Conservation (phyloP, 2,888 invertebrate genomes). For the Tanypteryx hageni region DNA sequence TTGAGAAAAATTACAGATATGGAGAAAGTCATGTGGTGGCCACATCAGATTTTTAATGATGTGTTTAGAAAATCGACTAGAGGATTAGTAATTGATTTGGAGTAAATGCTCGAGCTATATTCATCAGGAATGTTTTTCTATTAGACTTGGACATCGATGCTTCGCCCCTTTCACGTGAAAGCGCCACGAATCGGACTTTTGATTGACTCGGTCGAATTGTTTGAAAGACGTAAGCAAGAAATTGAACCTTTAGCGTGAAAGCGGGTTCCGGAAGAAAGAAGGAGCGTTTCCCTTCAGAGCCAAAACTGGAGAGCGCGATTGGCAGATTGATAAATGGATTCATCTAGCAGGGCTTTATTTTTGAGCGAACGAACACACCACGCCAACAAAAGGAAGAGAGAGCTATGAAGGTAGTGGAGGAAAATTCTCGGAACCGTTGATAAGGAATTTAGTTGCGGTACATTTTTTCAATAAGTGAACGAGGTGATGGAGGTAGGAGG, state of each 20-base stretch:
- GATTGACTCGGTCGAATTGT: not conserved
- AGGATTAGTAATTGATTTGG: too few relatives aligned
- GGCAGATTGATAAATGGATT: constrained; percentile 18
- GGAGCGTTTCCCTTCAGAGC: not conserved
- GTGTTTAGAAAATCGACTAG: too few relatives aligned
- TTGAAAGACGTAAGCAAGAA: not conserved
- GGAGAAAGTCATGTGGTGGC: too few relatives aligned
- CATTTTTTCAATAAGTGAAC: too few relatives aligned
- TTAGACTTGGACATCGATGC: not conserved
- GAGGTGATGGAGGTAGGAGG: too few relatives aligned
- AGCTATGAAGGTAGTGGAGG: too few relatives aligned
- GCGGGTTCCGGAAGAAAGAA: constrained; percentile 16
- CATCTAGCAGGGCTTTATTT: not conserved
- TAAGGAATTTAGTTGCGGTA: too few relatives aligned
- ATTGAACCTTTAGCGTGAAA: constrained; percentile 1
- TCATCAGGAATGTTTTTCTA: not conserved
- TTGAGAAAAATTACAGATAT: too few relatives aligned
- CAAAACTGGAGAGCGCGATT: not conserved
- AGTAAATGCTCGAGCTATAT: not conserved
- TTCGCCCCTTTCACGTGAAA: not conserved
- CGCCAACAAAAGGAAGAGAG: not conserved
- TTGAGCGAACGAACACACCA: not conserved
- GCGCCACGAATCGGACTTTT: not conserved
- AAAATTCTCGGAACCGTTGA: too few relatives aligned
- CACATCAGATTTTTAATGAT: too few relatives aligned